A percentile compares a stretch with the other conserved stretches of the same genome.
phyloP scores from a whole-genome alignment of 2,797 vertebrate genomes.

The Malacoctenus gilli region DNA sequence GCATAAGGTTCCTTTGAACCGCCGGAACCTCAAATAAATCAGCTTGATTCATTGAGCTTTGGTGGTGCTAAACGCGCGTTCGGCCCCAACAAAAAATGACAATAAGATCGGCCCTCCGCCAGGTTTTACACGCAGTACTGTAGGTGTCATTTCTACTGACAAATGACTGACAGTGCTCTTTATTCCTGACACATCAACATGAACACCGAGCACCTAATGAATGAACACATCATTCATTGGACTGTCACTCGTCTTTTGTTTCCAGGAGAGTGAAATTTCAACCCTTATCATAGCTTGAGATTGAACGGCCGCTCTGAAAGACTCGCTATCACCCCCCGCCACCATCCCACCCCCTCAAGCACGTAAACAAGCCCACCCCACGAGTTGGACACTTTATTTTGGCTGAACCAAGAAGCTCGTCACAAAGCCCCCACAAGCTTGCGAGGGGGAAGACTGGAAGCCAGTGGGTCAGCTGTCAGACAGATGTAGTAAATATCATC shows the following conservation, averaged over 20 bases:
- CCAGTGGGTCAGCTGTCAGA: conserved; percentile 74
- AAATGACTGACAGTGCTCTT: conserved; percentile 15
- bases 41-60: conserved; percentile 20
- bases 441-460: conserved; percentile 65
- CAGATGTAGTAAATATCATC: conserved; percentile 67
- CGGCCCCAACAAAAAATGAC: background rate
- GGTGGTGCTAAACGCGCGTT: conserved; percentile 8
- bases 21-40: conserved; percentile 18
- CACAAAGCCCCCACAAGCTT: conserved; percentile 35
- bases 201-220: conserved; percentile 6
- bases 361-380: conserved; percentile 5
- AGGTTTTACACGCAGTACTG: background rate
- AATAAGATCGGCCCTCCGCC: conserved; percentile 4
- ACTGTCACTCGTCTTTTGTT: conserved; percentile 1
- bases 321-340: conserved; percentile 8
- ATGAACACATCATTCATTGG: background rate
- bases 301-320: background rate
- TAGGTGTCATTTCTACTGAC: conserved; percentile 18
- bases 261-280: conserved; percentile 1
- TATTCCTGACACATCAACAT: conserved; percentile 21
- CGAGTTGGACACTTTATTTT: conserved; percentile 10
- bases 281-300: background rate
- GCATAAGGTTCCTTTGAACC: conserved; percentile 21
- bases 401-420: conserved; percentile 38
- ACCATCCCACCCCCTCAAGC: background rate